Percentiles rank a stretch among this genome's conserved stretches.
phyloP scores from a whole-genome alignment of 2,113 vertebrate genomes.

The Meleagris gallopavo region DNA sequence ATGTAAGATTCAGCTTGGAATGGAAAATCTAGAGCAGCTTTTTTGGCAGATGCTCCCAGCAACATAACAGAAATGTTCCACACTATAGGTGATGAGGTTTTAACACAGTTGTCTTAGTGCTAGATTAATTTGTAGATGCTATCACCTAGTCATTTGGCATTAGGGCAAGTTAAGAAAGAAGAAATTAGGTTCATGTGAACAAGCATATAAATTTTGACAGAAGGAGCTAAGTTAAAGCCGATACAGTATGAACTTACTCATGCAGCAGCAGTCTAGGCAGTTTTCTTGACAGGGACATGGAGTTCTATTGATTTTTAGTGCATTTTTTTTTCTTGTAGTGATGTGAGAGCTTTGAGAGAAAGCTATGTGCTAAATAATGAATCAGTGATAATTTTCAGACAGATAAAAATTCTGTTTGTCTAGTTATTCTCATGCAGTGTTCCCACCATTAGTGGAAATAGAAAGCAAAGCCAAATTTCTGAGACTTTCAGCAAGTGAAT shows the following conservation, averaged over 20 bases:
- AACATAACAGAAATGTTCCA: neutral
- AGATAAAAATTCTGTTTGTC: neutral
- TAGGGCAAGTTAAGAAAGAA: neutral
- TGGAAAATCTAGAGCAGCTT: slow-evolving; percentile 42
- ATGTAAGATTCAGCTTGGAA: slow-evolving; percentile 33
- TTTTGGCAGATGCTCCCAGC: slow-evolving; percentile 29
- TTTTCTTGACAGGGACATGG: neutral
- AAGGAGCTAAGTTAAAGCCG: neutral
- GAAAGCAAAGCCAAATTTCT: neutral
- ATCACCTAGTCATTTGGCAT: neutral
- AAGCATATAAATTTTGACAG: neutral
- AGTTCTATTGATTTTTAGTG: neutral
- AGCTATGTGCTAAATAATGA: neutral
- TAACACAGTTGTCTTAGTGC: slow-evolving; percentile 21
- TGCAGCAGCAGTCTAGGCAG: neutral
- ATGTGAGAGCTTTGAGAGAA: neutral
- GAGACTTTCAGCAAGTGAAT: neutral
- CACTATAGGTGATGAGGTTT: neutral
- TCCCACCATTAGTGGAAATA: neutral
- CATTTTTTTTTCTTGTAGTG: neutral
- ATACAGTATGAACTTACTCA: fast-evolving
- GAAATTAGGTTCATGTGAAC: neutral
- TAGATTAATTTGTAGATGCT: slow-evolving; percentile 36
- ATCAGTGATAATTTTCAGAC: neutral
- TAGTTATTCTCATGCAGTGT: neutral